Conservation (phyloP, 2,888 invertebrate species). For the Uropetala carovei region DNA sequence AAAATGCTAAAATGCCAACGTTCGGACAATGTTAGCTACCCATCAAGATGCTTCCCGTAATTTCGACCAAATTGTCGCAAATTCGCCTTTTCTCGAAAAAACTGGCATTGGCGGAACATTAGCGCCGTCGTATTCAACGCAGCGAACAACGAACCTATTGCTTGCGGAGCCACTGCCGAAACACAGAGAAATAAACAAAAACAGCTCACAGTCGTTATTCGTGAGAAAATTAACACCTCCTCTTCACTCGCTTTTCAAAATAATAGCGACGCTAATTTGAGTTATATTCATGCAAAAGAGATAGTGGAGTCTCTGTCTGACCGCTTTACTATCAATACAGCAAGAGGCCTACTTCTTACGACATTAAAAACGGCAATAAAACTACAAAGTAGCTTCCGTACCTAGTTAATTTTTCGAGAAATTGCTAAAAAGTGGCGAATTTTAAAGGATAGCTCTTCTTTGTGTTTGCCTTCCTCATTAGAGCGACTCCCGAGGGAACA, state of each 20-base stretch:
- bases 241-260: background rate
- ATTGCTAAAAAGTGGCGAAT: slow-evolving; percentile 4
- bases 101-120: background rate
- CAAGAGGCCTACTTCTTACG: slow-evolving; percentile 1
- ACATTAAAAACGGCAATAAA: background rate
- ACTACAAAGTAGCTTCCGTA: background rate
- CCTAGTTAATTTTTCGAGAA: slow-evolving; percentile 3
- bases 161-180: background rate
- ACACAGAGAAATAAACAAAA: background rate
- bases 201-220: slow-evolving; percentile 1
- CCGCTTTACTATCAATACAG: background rate
- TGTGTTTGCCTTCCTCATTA: background rate
- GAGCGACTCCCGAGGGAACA: background rate
- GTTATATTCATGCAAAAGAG: background rate
- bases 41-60: background rate
- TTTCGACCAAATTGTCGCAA: background rate
- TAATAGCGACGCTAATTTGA: background rate
- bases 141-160: no score
- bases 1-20: no score
- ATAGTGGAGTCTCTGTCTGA: background rate
- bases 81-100: background rate
- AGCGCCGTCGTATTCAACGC: background rate
- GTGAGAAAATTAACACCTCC: slow-evolving; percentile 1
- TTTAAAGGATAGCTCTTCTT: background rate
- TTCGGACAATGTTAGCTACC: background rate